A percentile compares a stretch with the other conserved stretches of the same genome.
Conservation (phyloP, 2,113 vertebrate genomes). For the Saccopteryx bilineata region DNA sequence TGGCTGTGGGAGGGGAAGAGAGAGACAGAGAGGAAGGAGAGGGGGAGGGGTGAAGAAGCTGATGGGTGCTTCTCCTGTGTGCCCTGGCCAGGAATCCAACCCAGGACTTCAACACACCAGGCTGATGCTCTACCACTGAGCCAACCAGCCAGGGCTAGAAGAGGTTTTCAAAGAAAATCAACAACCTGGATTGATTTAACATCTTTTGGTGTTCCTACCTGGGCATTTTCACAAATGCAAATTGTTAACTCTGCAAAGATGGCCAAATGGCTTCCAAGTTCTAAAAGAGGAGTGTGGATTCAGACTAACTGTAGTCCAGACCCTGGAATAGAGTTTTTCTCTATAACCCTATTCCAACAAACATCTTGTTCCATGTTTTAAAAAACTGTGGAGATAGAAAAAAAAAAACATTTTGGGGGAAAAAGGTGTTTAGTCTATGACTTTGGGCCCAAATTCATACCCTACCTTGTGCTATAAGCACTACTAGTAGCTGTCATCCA, state of each 20-base stretch:
- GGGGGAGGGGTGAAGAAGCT: no score
- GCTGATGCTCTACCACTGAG: no score
- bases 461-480: constrained; percentile 43
- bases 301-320: neutral
- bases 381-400: neutral
- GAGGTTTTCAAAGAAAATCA: constrained; percentile 65
- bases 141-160: neutral
- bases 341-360: constrained; percentile 48
- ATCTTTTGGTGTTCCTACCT: constrained; percentile 64
- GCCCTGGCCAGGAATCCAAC: no score
- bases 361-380: constrained; percentile 55
- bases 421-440: constrained; percentile 57
- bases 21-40: no score
- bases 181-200: constrained; percentile 71
- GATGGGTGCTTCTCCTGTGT: no score
- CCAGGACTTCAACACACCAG: no score
- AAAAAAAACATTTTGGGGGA: constrained; percentile 21
- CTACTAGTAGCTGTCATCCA: neutral
- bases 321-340: constrained; percentile 56
- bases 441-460: constrained; percentile 49
- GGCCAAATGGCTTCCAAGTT: constrained; percentile 45
- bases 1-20: no score
- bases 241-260: constrained; percentile 34
- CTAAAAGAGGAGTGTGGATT: neutral
- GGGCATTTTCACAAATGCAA: constrained; percentile 67